Percentiles rank a stretch among this genome's conserved stretches.
Evolutionary conservation across 37 sponge, comb jelly and placozoan genomes (phyloP).

Genomic region (Petrosia ficiformis): DNA sequence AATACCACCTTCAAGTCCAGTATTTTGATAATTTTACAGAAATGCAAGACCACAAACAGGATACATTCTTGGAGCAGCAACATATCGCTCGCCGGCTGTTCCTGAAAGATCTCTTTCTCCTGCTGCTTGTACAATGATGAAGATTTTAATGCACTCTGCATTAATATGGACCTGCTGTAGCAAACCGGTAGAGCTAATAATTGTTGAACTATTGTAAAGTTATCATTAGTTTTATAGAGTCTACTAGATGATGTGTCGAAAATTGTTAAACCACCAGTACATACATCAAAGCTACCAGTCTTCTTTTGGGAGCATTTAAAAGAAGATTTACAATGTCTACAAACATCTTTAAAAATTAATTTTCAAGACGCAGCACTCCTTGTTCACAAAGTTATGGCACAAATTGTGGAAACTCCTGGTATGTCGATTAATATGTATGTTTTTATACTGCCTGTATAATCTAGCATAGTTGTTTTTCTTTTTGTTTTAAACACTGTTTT

Average conservation of each 20-base stretch:
- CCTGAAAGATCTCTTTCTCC: constrained; percentile 62
- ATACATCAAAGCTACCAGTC: too few species aligned
- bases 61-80: constrained; percentile 42
- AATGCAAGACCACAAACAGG: constrained; percentile 60
- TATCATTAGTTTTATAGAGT: background rate
- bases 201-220: background rate
- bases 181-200: background rate
- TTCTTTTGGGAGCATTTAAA: background rate
- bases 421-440: too few species aligned
- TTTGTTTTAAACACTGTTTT: too few species aligned
- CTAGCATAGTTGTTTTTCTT: too few species aligned
- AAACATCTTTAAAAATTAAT: background rate
- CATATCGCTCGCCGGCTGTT: too few species aligned
- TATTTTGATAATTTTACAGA: too few species aligned
- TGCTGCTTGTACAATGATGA: constrained; percentile 31
- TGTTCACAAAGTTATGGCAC: background rate
- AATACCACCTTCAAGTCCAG: too few species aligned
- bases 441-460: too few species aligned
- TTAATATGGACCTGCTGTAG: constrained; percentile 55
- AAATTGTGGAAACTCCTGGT: too few species aligned
- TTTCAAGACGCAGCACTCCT: background rate
- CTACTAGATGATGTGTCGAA: too few species aligned
- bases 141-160: constrained; percentile 64
- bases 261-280: too few species aligned
- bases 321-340: background rate